Percentiles rank a stretch among this genome's conserved stretches.
phyloP scores from a whole-genome alignment of 1,140 invertebrate species.

The Dolichoris vasculosae region DNA sequence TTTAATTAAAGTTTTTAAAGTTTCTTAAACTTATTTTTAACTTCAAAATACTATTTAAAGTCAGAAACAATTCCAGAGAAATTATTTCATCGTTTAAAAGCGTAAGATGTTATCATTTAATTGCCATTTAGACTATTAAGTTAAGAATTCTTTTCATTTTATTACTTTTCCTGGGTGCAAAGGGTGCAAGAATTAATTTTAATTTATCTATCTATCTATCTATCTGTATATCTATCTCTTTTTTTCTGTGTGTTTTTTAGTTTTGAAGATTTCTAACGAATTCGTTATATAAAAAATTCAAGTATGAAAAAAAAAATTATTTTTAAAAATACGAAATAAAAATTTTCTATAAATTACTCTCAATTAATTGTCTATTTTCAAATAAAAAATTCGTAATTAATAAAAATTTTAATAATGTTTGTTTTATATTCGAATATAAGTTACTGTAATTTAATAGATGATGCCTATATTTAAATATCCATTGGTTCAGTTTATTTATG shows the following conservation, averaged over 20 bases:
- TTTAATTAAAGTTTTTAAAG: conserved; percentile 19
- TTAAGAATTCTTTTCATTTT: conserved; percentile 20
- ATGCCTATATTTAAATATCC: neutral
- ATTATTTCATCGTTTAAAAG: conserved; percentile 11
- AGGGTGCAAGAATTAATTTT: neutral
- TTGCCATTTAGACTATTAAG: conserved; percentile 26
- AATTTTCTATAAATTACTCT: neutral
- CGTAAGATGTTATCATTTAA: conserved; percentile 31
- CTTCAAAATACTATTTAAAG: neutral
- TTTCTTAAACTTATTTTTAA: conserved; percentile 17
- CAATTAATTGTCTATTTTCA: neutral
- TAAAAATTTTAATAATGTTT: neutral
- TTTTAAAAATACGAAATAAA: too few species aligned
- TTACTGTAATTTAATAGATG: neutral
- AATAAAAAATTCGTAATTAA: neutral
- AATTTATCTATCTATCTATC: neutral
- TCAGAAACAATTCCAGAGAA: neutral
- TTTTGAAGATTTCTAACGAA: too few species aligned
- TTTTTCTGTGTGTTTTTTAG: too few species aligned
- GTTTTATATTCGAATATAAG: neutral
- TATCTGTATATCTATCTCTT: too few species aligned
- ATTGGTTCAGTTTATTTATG: neutral
- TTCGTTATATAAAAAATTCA: too few species aligned
- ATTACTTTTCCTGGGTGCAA: neutral
- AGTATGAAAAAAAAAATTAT: too few species aligned